Evolutionary conservation across 2,888 invertebrate species (phyloP), one percentile per base, ranked within the genome.

Genomic region (Cepaea hortensis): DNA sequence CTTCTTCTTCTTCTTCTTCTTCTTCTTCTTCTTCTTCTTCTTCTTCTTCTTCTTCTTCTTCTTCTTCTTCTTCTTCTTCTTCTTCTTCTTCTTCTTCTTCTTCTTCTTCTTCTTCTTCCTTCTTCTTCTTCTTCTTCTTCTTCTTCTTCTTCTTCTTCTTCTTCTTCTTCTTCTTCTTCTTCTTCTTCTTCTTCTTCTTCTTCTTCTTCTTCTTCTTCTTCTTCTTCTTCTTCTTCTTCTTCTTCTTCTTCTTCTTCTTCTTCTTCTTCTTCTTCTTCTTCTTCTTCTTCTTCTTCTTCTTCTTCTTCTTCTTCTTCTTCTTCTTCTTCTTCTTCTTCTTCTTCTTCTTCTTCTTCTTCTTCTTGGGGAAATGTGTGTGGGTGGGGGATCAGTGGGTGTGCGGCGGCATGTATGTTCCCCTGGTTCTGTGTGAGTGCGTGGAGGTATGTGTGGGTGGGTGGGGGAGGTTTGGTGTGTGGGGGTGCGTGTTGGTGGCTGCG

Each of bases 291-390:
- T 46, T 48, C 48, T 46, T 50, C 79, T 79, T 50, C 79, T 46
- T 48, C 79, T 46, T 48, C 79, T 79, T 50, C 79, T 79, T n/a
- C 48, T 79, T 79, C 48, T 46, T 79, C 79, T 46, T 79, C 79
- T 79, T 46, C 79, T 79, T 46, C 79, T 46, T 46, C 79, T 79
- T 46, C 79, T 79, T 46, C 79, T 79, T 46, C 79, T 79, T 46
- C 48, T 73, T 73, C n/a, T 73, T 35, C 35, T 35, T 35, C 35
- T 35, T 35, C 35, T 35, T 35, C 35, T 35, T 35, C 35, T 20
- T 73, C 75, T 20, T 73, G n/a, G n/a, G n/a, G n/a, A n/a, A n/a
- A n/a, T n/a, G n/a, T n/a, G n/a, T n/a, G n/a, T n/a, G n/a, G n/a
- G n/a, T n/a, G n/a, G n/a, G n/a, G n/a, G n/a, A n/a, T n/a, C n/a